Conservation (phyloP, 2,888 invertebrate species). For the Elegia similella region DNA sequence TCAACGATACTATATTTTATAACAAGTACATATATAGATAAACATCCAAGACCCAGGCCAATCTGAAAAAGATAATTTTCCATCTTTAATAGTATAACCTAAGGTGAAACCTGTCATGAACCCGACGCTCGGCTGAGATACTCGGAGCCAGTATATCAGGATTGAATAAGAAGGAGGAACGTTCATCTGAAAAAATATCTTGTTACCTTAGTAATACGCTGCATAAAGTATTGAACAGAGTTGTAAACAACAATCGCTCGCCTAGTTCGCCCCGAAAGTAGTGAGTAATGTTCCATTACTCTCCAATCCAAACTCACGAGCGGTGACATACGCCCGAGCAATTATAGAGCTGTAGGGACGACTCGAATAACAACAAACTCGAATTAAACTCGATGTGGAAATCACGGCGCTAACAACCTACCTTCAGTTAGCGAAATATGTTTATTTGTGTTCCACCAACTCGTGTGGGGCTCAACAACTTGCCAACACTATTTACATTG, state of each 20-base stretch:
- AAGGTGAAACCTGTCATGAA: too few relatives aligned
- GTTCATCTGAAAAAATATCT: too few relatives aligned
- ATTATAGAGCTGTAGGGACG: neutral
- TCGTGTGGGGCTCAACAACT: conserved; percentile 38
- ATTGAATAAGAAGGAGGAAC: too few relatives aligned
- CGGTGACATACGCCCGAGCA: neutral
- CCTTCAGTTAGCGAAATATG: conserved; percentile 51
- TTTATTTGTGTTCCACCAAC: conserved; percentile 52
- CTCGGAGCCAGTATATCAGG: too few relatives aligned
- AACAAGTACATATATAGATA: too few relatives aligned
- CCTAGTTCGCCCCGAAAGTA: neutral
- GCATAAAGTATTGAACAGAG: neutral
- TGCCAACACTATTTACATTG: conserved; percentile 34
- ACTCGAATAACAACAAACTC: conserved; percentile 27
- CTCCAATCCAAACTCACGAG: neutral
- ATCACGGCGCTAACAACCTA: conserved; percentile 39
- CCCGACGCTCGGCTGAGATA: too few relatives aligned
- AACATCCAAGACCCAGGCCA: too few relatives aligned
- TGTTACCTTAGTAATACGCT: neutral
- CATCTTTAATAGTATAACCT: too few relatives aligned
- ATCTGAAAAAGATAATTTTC: too few relatives aligned
- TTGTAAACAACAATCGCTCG: neutral
- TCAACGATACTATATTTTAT: too few relatives aligned
- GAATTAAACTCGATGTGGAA: conserved; percentile 43
- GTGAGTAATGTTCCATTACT: neutral